These are phyloP conservation scores for Zeus faber DNA, from an alignment of 2,113 vertebrate genomes.

Conservation along the genomic window DNA sequence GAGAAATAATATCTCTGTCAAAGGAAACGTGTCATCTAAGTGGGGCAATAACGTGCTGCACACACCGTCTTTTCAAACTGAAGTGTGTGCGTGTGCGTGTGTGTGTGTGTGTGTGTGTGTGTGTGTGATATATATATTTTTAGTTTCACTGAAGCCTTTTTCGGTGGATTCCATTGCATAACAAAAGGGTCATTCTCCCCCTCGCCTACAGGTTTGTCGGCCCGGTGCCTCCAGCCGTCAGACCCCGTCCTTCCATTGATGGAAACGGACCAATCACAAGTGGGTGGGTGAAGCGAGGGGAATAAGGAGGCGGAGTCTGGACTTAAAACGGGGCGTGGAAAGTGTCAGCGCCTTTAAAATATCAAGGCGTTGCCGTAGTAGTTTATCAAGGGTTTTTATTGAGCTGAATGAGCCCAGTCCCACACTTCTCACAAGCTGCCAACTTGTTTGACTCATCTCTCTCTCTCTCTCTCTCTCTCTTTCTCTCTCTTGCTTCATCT, in stretches of 20 bases:
- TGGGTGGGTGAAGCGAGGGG: slow-evolving; percentile 23
- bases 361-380: slow-evolving; percentile 48
- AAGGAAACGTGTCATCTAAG: no score
- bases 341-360: slow-evolving; percentile 70
- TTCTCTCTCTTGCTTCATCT: no score
- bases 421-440: slow-evolving; percentile 29
- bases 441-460: slow-evolving; percentile 10
- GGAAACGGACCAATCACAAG: slow-evolving; percentile 55
- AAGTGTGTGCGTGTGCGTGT: no score
- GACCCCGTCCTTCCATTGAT: slow-evolving; percentile 39
- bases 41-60: no score
- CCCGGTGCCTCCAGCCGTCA: slow-evolving; percentile 22
- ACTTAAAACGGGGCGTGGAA: slow-evolving; percentile 72
- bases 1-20: no score
- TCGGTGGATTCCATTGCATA: slow-evolving; percentile 8
- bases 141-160: no score
- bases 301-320: slow-evolving; percentile 52
- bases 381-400: slow-evolving; percentile 62
- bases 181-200: slow-evolving; percentile 27
- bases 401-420: slow-evolving; percentile 29
- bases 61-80: no score
- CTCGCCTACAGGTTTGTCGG: slow-evolving; percentile 27
- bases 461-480: not conserved
- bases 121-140: no score
- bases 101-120: no score